These are phyloP conservation scores for Pteronura brasiliensis DNA, from an alignment of 2,113 vertebrate species.

Conservation along the genomic window DNA sequence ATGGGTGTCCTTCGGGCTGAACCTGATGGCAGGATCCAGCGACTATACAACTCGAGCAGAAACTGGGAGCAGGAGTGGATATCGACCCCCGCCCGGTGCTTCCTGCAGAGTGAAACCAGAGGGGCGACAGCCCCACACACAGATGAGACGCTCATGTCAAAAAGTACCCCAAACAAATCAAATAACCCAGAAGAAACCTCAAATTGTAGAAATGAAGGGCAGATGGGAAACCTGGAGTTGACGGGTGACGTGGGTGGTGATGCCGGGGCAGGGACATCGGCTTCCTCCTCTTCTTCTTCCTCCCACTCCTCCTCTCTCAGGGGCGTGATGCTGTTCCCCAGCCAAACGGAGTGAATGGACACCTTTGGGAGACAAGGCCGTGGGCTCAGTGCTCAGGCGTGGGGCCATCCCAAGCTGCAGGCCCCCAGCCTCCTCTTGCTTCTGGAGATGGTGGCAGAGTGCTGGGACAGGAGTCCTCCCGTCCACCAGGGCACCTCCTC, in stretches of 20 bases:
- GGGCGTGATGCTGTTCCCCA: constrained; percentile 97
- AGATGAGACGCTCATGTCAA: not conserved
- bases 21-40: constrained; percentile 94
- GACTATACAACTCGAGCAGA: constrained; percentile 96
- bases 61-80: constrained; percentile 99
- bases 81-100: constrained; percentile 98
- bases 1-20: constrained; percentile 91
- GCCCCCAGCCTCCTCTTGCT: too few species aligned
- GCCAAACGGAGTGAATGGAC: constrained; percentile 97
- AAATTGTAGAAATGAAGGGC: not conserved
- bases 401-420: not conserved
- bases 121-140: not conserved
- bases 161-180: not conserved
- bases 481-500: not conserved
- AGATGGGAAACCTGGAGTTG: constrained; percentile 90
- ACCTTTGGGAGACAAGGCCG: constrained; percentile 83
- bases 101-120: constrained; percentile 82
- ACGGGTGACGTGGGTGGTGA: constrained; percentile 93
- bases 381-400: fast-evolving
- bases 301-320: constrained; percentile 96
- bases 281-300: constrained; percentile 97
- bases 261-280: constrained; percentile 85
- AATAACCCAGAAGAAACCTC: not conserved
- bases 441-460: fast-evolving
- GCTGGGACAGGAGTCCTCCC: too few species aligned